A percentile compares a stretch with the other conserved stretches of the same genome.
Evolutionary conservation across 2,113 vertebrate species (phyloP).

Genomic region (Apaloderma vittatum): DNA sequence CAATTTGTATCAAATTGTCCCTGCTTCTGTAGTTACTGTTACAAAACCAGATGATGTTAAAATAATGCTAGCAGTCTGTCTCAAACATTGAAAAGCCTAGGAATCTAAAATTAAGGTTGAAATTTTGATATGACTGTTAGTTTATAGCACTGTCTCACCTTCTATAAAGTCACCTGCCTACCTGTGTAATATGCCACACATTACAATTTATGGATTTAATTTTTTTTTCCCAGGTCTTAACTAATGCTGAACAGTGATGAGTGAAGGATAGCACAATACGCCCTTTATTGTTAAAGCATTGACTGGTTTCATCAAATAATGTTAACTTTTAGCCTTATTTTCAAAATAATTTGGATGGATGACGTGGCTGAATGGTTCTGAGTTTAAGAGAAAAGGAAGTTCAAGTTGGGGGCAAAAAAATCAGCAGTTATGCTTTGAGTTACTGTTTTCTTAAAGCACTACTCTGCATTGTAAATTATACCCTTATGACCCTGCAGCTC

Average conservation of each 20-base stretch:
- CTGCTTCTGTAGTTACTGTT: background rate
- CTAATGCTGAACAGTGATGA: background rate
- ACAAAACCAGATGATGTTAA: background rate
- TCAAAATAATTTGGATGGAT: background rate
- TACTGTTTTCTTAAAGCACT: background rate
- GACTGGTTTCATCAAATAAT: background rate
- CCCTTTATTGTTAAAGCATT: background rate
- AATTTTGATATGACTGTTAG: background rate
- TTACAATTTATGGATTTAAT: background rate
- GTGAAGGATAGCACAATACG: background rate
- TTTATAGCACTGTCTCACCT: background rate
- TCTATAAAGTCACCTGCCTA: background rate
- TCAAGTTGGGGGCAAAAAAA: background rate
- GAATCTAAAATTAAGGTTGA: background rate
- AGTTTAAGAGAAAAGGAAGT: background rate
- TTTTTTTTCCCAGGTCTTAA: background rate
- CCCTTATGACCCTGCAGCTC: background rate
- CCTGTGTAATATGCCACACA: background rate
- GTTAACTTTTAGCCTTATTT: conserved; percentile 6
- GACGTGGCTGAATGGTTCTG: background rate
- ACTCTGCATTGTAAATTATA: conserved; percentile 1
- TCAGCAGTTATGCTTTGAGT: background rate
- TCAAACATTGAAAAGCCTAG: background rate
- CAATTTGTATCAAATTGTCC: background rate
- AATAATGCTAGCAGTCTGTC: background rate